Conservation (phyloP, 2,888 invertebrate species). For the Sisyra terminalis region DNA sequence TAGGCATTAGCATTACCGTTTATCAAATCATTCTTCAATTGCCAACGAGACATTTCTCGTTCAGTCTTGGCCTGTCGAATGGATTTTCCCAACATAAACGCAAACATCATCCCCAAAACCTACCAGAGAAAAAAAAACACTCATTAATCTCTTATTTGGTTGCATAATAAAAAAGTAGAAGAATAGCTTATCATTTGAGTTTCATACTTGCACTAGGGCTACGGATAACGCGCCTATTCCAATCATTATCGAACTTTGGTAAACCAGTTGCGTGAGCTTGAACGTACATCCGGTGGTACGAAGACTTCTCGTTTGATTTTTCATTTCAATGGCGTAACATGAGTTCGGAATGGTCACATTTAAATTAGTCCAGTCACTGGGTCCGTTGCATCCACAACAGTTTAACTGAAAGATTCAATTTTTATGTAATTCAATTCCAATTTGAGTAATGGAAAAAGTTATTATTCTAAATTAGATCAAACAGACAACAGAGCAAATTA, state of each 20-base stretch:
- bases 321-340: background rate
- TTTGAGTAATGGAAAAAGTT: no score
- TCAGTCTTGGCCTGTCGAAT: constrained; percentile 63
- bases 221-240: constrained; percentile 66
- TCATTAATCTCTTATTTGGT: background rate
- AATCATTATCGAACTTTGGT: constrained; percentile 51
- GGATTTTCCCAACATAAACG: constrained; percentile 74
- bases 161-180: background rate
- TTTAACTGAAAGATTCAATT: background rate
- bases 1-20: background rate
- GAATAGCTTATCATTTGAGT: no score
- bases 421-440: background rate
- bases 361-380: background rate
- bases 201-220: constrained; percentile 54
- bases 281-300: constrained; percentile 37
- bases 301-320: background rate
- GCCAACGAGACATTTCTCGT: constrained; percentile 51
- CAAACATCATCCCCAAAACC: constrained; percentile 76
- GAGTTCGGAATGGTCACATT: background rate
- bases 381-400: constrained; percentile 1
- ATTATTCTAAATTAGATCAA: background rate
- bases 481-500: background rate
- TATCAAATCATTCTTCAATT: constrained; percentile 36
- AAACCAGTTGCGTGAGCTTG: constrained; percentile 41
- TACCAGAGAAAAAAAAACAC: constrained; percentile 25